A percentile compares a stretch with the other conserved stretches of the same genome.
Evolutionary conservation across 2,888 invertebrate genomes (phyloP).

Genomic region (Ormyrus labotus): DNA sequence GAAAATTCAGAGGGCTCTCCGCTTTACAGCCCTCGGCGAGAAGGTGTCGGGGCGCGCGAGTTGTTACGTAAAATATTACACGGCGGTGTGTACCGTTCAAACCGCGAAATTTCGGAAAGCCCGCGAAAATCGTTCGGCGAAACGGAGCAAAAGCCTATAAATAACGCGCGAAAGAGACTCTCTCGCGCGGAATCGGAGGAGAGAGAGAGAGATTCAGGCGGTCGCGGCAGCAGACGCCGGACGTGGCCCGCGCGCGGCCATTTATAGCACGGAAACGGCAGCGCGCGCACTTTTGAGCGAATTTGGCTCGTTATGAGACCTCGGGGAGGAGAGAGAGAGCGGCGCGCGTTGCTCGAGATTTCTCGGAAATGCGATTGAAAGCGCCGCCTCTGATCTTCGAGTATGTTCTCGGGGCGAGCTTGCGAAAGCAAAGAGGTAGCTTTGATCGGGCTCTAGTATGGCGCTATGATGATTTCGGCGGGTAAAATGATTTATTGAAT

Average conservation of each 20-base stretch:
- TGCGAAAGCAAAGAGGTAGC: conserved; percentile 1
- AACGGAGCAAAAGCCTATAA: too few species aligned
- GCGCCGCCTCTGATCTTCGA: conserved; percentile 22
- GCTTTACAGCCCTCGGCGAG: too few species aligned
- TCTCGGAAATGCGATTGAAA: conserved; percentile 46
- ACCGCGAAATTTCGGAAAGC: too few species aligned
- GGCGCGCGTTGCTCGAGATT: not conserved
- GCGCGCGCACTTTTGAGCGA: not conserved
- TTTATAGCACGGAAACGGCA: conserved; percentile 44
- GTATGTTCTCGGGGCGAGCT: conserved; percentile 14
- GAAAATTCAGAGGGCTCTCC: conserved; percentile 22
- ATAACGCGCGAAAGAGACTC: too few species aligned
- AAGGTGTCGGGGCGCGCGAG: too few species aligned
- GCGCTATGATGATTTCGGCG: not conserved
- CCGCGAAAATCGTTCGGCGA: too few species aligned
- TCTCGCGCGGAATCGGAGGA: too few species aligned
- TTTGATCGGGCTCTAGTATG: not conserved
- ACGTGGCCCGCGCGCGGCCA: conserved; percentile 13
- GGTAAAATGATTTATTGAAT: not conserved
- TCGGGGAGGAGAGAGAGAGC: too few species aligned
- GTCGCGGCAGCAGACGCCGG: not conserved
- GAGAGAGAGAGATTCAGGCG: not conserved
- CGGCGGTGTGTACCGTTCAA: too few species aligned
- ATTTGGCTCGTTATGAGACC: conserved; percentile 12
- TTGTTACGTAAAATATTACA: too few species aligned